Evolutionary conservation across 1,140 invertebrate species (phyloP).

Genomic region (Andricus grossulariae): DNA sequence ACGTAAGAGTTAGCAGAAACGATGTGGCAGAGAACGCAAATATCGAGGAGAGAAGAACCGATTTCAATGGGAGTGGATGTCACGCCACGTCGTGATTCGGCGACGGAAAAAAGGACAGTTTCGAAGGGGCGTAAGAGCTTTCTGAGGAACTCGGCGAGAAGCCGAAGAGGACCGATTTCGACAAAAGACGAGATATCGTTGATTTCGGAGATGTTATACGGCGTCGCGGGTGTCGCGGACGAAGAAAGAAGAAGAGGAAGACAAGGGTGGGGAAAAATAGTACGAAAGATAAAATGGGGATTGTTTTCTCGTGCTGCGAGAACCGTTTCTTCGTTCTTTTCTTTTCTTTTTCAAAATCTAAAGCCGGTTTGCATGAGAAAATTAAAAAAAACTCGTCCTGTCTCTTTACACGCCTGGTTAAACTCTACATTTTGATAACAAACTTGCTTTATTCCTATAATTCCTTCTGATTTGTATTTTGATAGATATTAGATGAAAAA

Average conservation of each 20-base stretch:
- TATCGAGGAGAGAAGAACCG: slow-evolving; percentile 17
- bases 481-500: background rate
- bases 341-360: background rate
- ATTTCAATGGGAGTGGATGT: slow-evolving; percentile 29
- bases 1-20: slow-evolving; percentile 2
- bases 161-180: slow-evolving; percentile 22
- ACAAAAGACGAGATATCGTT: slow-evolving; percentile 22
- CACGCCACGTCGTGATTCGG: slow-evolving; percentile 19
- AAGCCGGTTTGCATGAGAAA: background rate
- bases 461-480: background rate
- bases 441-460: too few species aligned
- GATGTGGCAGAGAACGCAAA: slow-evolving; percentile 25
- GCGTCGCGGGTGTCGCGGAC: slow-evolving; percentile 17
- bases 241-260: slow-evolving; percentile 22
- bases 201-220: slow-evolving; percentile 37
- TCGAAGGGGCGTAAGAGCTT: slow-evolving; percentile 25
- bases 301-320: background rate
- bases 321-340: background rate
- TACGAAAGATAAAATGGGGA: background rate
- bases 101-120: background rate
- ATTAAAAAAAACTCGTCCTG: background rate
- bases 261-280: background rate
- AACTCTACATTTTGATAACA: too few species aligned
- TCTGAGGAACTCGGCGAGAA: slow-evolving; percentile 20
- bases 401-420: background rate